phyloP scores from a whole-genome alignment of 2,888 invertebrate genomes.

The Lithodes maja region DNA sequence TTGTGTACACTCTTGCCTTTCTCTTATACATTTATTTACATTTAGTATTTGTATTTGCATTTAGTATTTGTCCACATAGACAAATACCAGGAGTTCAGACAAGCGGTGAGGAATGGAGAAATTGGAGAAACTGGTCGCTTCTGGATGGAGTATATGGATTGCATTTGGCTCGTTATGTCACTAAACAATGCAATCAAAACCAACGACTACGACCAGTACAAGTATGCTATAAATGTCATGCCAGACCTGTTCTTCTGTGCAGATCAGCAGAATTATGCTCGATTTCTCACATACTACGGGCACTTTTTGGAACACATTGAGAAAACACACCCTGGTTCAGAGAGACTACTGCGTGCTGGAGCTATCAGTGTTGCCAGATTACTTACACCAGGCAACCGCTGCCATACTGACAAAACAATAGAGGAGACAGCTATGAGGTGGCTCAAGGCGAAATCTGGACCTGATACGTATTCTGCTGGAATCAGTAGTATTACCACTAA shows the following conservation, averaged over 20 bases:
- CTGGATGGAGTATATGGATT: conserved; percentile 7
- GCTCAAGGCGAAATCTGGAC: conserved; percentile 1
- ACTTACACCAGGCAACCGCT: conserved; percentile 14
- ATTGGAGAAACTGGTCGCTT: neutral
- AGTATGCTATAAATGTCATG: neutral
- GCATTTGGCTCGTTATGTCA: neutral
- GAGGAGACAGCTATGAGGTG: conserved; percentile 20
- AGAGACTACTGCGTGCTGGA: neutral
- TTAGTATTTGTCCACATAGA: neutral
- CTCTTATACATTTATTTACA: too few species aligned
- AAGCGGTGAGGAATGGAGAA: neutral
- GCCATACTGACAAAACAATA: neutral
- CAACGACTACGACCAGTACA: neutral
- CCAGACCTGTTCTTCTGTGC: conserved; percentile 16
- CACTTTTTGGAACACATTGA: neutral
- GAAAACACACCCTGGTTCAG: neutral
- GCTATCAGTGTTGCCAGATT: conserved; percentile 25
- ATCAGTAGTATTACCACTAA: too few species aligned
- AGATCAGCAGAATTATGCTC: conserved; percentile 20
- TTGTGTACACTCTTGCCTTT: too few species aligned
- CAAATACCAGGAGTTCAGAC: neutral
- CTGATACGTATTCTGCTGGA: too few species aligned
- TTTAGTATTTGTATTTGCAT: neutral
- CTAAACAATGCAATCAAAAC: neutral
- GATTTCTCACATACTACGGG: conserved; percentile 14